These are phyloP conservation scores for Crocuta crocuta DNA, from an alignment of 2,113 vertebrate genomes.

Conservation along the genomic window DNA sequence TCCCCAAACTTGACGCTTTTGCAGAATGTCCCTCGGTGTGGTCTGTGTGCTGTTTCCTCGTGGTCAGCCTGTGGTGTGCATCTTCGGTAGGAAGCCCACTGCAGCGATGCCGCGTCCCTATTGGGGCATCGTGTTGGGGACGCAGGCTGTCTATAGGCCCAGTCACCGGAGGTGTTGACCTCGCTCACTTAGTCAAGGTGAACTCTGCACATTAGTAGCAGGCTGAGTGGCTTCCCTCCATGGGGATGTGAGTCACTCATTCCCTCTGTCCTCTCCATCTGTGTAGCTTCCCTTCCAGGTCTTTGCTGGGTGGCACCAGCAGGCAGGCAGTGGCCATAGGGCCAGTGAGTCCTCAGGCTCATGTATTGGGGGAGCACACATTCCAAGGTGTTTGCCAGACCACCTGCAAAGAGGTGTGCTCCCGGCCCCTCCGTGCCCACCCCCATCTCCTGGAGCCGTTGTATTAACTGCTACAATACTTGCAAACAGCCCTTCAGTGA, in stretches of 20 bases:
- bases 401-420: background rate
- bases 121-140: background rate
- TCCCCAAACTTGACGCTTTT: background rate
- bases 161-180: background rate
- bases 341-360: background rate
- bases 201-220: background rate
- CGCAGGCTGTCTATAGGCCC: background rate
- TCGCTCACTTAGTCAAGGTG: background rate
- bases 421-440: background rate
- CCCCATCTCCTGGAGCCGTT: too few relatives aligned
- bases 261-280: background rate
- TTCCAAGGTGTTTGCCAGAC: background rate
- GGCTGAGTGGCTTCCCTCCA: background rate
- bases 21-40: background rate
- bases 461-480: background rate
- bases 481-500: background rate
- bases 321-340: background rate
- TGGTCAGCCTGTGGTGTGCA: background rate
- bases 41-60: background rate
- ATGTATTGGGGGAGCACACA: background rate
- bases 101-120: background rate
- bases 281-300: background rate
- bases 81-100: background rate
- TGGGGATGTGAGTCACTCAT: background rate
- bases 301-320: background rate